These are phyloP conservation scores for Ramphastos sulfuratus DNA, from an alignment of 2,113 vertebrate species.

Conservation along the genomic window DNA sequence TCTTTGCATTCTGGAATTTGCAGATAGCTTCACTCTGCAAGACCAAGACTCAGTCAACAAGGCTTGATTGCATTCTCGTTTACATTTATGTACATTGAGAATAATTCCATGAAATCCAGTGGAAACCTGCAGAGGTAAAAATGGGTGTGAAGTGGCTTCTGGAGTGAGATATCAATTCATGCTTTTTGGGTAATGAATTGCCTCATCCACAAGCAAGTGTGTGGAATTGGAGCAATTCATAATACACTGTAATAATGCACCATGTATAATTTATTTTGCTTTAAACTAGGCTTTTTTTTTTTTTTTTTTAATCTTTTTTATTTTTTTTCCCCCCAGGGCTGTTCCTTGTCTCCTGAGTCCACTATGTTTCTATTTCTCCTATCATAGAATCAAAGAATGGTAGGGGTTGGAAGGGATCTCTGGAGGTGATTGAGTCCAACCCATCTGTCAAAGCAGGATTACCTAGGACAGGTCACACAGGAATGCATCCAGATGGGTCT, in stretches of 20 bases:
- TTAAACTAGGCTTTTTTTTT: neutral
- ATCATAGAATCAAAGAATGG: no score
- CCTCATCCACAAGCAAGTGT: neutral
- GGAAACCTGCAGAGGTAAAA: conserved; percentile 20
- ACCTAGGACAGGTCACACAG: no score
- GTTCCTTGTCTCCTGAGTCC: neutral
- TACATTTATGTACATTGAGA: conserved; percentile 9
- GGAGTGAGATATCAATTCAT: neutral
- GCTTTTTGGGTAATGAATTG: conserved; percentile 25
- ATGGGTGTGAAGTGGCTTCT: neutral
- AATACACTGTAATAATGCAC: neutral
- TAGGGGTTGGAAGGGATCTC: no score
- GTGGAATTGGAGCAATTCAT: conserved; percentile 26
- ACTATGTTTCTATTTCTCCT: neutral
- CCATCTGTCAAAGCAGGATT: no score
- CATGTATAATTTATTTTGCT: conserved; percentile 4
- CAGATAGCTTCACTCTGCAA: conserved; percentile 23
- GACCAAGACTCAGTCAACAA: conserved; percentile 16
- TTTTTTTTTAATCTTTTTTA: no score
- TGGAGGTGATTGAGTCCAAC: no score
- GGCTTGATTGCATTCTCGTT: neutral
- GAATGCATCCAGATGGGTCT: no score
- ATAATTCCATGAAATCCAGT: neutral
- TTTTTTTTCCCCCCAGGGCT: neutral
- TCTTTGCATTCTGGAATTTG: neutral